Evolutionary conservation across 2,888 invertebrate genomes (phyloP), one percentile per base, ranked within the genome.

Genomic region (Platycheirus rosarum): DNA sequence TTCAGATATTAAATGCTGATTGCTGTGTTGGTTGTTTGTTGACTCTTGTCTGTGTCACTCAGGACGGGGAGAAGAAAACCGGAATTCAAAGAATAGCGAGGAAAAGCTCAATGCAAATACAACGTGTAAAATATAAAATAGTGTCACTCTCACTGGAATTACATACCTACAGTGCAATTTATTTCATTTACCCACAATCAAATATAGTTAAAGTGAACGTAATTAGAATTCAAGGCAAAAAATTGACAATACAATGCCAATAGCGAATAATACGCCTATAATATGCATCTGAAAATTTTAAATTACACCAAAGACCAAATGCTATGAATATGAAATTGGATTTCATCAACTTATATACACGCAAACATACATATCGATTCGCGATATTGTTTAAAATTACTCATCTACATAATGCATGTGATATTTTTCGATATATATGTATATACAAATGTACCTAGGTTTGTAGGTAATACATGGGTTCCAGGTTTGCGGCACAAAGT

Each of bases 161-260:
- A 29, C n/a, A n/a, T n/a, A n/a, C n/a, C n/a, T n/a, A n/a, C n/a
- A n/a, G n/a, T 60, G 9, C 40, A 40, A 20, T 37, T 16, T 42
- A 11, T 26, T 57, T 26, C 37, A 57, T 11, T 42, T 42, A 9
- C 29, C 9, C 29, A 8, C 60, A 60, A 44, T 60, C 42, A 60
- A 44, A 44, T 60, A 44, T 29, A 60, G 44, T 32, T 60, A 60
- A 60, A 18, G 11, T n/a, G n/a, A 57, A 16, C 29, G 14, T 55
- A 68, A 73, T 78, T 78, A 42, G 55, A 79, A 68, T 79, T 79
- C 74, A 79, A 79, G 74, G 78, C 53, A 49, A 68, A 62, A 14
- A 11, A 6, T 2, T 53, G 66, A 55, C 66, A 66, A 29, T 66
- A 40, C 13, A 20, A 62, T 3, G 14, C n/a, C n/a, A n/a, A n/a